These are phyloP conservation scores for Papilio glaucus DNA, from an alignment of 1,140 invertebrate genomes.

Conservation along the genomic window DNA sequence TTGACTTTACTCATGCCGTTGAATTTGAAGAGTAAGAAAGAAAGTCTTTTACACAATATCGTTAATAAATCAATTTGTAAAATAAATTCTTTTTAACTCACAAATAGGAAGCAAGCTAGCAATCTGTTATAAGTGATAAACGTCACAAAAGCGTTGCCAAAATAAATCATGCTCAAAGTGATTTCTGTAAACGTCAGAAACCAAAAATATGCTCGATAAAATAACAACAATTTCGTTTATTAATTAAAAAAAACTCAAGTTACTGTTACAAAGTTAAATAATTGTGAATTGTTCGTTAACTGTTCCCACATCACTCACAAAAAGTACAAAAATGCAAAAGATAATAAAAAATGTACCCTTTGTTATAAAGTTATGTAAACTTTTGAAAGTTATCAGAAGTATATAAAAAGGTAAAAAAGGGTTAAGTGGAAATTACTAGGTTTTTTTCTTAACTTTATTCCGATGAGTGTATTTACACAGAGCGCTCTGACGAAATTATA, in stretches of 20 bases:
- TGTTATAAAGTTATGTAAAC: slow-evolving; percentile 10
- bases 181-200: no score
- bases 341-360: background rate
- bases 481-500: slow-evolving; percentile 58
- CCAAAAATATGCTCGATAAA: no score
- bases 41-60: no score
- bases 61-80: no score
- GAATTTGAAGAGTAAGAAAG: no score
- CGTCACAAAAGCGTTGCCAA: no score
- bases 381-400: slow-evolving; percentile 12
- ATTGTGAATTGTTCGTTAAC: background rate
- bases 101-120: no score
- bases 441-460: slow-evolving; percentile 38
- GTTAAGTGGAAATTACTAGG: slow-evolving; percentile 33
- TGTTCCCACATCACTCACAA: slow-evolving; percentile 3
- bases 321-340: background rate
- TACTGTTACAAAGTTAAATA: slow-evolving; percentile 11
- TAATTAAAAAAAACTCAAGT: slow-evolving; percentile 5
- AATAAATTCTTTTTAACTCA: no score
- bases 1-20: no score
- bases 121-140: no score
- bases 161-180: no score
- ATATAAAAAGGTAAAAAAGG: slow-evolving; percentile 25
- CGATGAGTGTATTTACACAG: slow-evolving; percentile 56
- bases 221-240: background rate